Evolutionary conservation across 2,113 vertebrate species (phyloP).

Genomic region (Synchiropus splendidus): DNA sequence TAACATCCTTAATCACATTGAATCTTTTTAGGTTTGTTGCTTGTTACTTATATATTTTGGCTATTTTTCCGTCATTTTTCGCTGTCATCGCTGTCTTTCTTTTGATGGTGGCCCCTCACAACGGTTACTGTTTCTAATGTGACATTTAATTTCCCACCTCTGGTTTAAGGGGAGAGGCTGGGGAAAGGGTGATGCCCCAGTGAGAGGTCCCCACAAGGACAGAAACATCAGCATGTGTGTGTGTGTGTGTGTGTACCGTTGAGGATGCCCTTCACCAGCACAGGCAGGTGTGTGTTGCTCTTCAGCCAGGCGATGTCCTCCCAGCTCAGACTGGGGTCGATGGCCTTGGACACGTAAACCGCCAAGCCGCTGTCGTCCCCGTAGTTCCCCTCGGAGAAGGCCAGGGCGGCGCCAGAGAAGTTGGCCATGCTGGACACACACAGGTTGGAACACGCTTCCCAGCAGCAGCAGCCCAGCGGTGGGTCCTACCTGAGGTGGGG

Average conservation of each 20-base stretch:
- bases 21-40: too few relatives aligned
- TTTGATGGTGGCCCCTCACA: too few relatives aligned
- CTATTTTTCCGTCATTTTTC: too few relatives aligned
- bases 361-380: conserved; percentile 83
- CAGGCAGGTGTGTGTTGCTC: conserved; percentile 73
- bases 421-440: conserved; percentile 78
- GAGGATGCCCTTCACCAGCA: conserved; percentile 83
- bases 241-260: conserved; percentile 61
- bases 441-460: neutral
- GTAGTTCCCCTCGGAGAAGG: conserved; percentile 77
- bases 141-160: too few relatives aligned
- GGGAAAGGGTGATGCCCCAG: too few relatives aligned
- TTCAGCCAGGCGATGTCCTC: conserved; percentile 85
- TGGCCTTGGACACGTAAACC: conserved; percentile 77
- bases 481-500: conserved; percentile 79
- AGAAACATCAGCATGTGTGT: too few relatives aligned
- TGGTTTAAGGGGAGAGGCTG: too few relatives aligned
- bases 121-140: too few relatives aligned
- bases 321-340: conserved; percentile 80
- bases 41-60: too few relatives aligned
- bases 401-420: conserved; percentile 75
- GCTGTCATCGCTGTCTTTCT: too few relatives aligned
- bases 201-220: too few relatives aligned
- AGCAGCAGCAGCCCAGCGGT: neutral
- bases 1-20: too few relatives aligned